Conservation (phyloP, 2,113 vertebrate genomes). For the Tachycineta bicolor region DNA sequence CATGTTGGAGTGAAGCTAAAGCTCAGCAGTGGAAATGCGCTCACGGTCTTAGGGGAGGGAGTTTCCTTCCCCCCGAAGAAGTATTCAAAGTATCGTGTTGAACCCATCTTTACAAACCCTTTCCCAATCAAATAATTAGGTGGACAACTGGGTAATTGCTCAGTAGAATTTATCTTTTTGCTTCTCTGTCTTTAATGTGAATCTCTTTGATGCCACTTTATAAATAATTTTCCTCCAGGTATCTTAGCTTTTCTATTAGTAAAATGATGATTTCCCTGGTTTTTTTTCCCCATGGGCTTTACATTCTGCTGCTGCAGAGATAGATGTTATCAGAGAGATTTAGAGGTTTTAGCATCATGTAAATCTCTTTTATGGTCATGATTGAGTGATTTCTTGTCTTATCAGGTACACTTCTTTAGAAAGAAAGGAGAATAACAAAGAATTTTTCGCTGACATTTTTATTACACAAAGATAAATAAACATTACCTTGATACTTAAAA, state of each 20-base stretch:
- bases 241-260: not conserved
- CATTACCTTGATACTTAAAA: not conserved
- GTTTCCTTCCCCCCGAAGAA: not conserved
- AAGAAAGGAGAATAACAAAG: not conserved
- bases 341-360: not conserved
- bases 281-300: not conserved
- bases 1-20: accelerated
- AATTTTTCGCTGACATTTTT: not conserved
- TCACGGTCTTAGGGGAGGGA: accelerated
- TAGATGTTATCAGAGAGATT: not conserved
- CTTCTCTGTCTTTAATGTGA: not conserved
- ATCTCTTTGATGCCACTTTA: not conserved
- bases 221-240: not conserved
- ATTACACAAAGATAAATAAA: slow-evolving; percentile 47
- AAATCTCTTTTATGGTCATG: not conserved
- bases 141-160: not conserved
- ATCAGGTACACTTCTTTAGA: not conserved
- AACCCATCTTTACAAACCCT: not conserved
- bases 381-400: not conserved
- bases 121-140: accelerated
- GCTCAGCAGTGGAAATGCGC: not conserved
- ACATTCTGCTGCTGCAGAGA: not conserved
- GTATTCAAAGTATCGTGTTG: accelerated
- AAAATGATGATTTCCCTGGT: not conserved
- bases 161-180: not conserved